These are phyloP conservation scores for Neoitamus cyanurus DNA, from an alignment of 2,888 invertebrate species.

Conservation along the genomic window DNA sequence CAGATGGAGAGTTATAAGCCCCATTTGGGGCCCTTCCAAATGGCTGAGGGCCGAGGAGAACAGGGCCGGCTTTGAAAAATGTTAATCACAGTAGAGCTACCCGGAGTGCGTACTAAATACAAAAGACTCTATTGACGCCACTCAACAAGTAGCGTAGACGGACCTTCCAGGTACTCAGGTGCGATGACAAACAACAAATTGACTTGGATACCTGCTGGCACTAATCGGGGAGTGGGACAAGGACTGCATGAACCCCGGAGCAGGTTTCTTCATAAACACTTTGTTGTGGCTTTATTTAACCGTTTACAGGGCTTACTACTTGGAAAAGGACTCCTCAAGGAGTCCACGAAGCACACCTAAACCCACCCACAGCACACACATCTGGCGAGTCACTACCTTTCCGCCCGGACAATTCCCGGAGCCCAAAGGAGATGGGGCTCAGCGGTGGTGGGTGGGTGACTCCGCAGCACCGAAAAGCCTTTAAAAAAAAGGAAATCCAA, in stretches of 20 bases:
- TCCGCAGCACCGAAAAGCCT: background rate
- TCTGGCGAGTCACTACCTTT: background rate
- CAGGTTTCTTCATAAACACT: background rate
- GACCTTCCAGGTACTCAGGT: background rate
- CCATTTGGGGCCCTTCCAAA: background rate
- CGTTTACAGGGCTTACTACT: background rate
- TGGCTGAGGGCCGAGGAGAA: background rate
- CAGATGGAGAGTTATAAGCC: background rate
- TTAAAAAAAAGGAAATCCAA: slow-evolving; percentile 12
- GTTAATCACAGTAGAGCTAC: background rate
- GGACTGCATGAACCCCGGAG: background rate
- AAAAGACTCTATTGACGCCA: background rate
- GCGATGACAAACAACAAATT: slow-evolving; percentile 26
- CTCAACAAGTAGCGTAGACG: background rate
- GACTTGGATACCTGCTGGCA: background rate
- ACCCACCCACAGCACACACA: background rate
- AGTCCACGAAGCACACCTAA: background rate
- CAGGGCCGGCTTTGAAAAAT: background rate
- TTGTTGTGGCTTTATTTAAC: slow-evolving; percentile 7
- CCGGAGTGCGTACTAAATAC: background rate
- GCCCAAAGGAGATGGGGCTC: background rate
- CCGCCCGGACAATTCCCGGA: background rate
- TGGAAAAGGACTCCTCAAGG: background rate
- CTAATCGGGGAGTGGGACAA: background rate
- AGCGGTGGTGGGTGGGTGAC: background rate